Conservation (phyloP, 2,797 vertebrate genomes). For the Enteromius unitaeniatus region DNA sequence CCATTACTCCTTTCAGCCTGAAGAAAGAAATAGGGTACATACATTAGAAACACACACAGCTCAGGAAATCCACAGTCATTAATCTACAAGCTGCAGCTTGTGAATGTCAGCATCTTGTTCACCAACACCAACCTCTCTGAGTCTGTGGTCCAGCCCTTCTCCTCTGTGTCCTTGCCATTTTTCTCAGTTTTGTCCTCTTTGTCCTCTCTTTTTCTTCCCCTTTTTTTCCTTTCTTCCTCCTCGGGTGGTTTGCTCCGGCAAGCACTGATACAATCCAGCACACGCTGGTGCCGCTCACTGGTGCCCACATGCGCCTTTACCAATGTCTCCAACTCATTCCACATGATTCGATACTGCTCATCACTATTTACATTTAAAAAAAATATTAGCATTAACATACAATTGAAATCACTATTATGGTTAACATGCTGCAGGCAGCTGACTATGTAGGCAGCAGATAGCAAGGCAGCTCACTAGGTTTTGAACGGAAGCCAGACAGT, state of each 20-base stretch:
- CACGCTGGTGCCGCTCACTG: constrained; percentile 92
- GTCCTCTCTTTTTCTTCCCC: constrained; percentile 96
- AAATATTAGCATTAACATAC: not conserved
- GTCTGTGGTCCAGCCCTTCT: constrained; percentile 90
- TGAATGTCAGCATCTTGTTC: constrained; percentile 1
- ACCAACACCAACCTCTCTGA: constrained; percentile 83
- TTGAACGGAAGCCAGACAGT: not conserved
- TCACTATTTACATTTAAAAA: constrained; percentile 77
- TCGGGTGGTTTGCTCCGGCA: constrained; percentile 97
- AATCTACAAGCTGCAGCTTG: not conserved
- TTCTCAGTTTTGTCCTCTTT: constrained; percentile 93
- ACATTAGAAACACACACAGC: constrained; percentile 16
- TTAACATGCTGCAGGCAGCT: not conserved
- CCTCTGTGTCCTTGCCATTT: constrained; percentile 88
- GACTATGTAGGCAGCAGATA: not conserved
- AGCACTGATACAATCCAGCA: constrained; percentile 92
- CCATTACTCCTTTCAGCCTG: constrained; percentile 88
- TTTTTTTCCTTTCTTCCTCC: constrained; percentile 96
- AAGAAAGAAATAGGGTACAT: constrained; percentile 14
- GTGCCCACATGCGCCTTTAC: constrained; percentile 90
- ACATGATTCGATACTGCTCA: constrained; percentile 98
- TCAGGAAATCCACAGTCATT: not conserved
- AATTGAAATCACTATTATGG: not conserved
- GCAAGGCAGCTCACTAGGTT: not conserved
- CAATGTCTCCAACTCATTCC: constrained; percentile 98